Base-by-base conservation (phyloP, 2,113 vertebrate genomes). In the Elephas maximus region DNA sequence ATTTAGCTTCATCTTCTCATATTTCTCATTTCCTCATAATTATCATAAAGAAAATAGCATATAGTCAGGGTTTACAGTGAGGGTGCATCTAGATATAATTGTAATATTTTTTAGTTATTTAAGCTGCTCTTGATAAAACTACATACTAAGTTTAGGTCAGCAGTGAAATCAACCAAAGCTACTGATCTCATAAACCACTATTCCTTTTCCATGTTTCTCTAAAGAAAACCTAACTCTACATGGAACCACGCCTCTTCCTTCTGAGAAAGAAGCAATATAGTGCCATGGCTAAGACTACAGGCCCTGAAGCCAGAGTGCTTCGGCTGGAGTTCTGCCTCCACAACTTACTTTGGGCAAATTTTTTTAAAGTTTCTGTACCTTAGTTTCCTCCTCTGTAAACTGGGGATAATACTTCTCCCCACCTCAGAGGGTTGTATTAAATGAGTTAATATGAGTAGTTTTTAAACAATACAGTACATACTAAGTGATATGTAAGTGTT, bases 1-100 rank as follows among this genome's bases (percentile, higher is more conserved):
- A 76, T 91, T 4, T 24, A 88, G 18, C 86, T 97, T 90, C 78
- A 95, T 69, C 95, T 91, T 97, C 73, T 91, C 76, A 37, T 17
- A 73, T 28, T 87, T 57, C 26, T 48, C 23, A 86, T 26, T 79
- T 60, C 71, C 88, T 91, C 24, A 41, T 84, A 76, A 74, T 57
- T 89, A 82, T 37, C 91, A 81, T 76, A n/a, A 12, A 94, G 88
- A 92, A 96, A 88, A 92, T 1, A 80, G 26, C 48, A 95, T 1
- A 28, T 15, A 28, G 4, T 87, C 28, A 33, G 37, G 78, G 48
- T 78, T 90, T 28, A 67, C n/a, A 77, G 74, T 48, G 8, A 85
- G 20, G 41, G 14, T 48, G 14, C 48, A 83, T 20, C n/a, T 37
- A 87, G 60, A 17, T 14, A 93, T 12, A 76, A 65, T 21, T 62